Evolutionary conservation across 2,113 vertebrate species (phyloP), one percentile per base, ranked within the genome.

Genomic region (Micronisus gabar): DNA sequence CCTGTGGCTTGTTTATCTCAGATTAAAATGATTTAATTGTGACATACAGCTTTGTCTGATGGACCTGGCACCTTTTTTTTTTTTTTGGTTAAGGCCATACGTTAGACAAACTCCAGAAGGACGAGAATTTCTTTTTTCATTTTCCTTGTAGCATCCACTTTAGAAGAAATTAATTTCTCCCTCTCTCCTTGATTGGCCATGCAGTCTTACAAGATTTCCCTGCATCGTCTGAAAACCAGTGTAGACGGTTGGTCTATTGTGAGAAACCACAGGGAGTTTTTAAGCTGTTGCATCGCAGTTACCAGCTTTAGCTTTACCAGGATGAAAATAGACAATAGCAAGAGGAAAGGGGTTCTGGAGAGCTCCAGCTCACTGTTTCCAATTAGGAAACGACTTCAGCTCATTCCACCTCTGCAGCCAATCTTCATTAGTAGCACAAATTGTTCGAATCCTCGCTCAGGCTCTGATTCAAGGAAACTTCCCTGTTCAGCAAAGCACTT

Each of bases 141-240:
- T 96, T 96, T 97, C 83, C 86, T 88, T 67, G 86, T 12, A 67
- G 80, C 58, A 92, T 53, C 63, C 52, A 47, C 94, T 97, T 82
- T 58, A 88, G 81, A 93, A 95, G 38, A 93, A 94, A 97, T 94
- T 92, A 94, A 96, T 96, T 95, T 85, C 70, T 82, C 34, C 45
- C 78, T 18, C 71, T 80, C 82, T 50, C 91, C 71, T 95, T 95
- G 74, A 63, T 21, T 88, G 86, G 80, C 70, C 66, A 32, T 47
- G 83, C 93, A 93, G 86, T 47, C 85, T 96, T 95, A 93, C 78
- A 91, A 89, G 66, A 84, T 75, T 53, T 58, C 83, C 34, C 74
- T 70, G 68, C 65, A 71, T 61, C 43, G 17, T 93, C 53, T 80
- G 90, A 92, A 98, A 97, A 84, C 70, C 81, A 74, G 55, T 2